Base-by-base conservation (phyloP, 2,888 invertebrate species). In the Phaonia tiefii region DNA sequence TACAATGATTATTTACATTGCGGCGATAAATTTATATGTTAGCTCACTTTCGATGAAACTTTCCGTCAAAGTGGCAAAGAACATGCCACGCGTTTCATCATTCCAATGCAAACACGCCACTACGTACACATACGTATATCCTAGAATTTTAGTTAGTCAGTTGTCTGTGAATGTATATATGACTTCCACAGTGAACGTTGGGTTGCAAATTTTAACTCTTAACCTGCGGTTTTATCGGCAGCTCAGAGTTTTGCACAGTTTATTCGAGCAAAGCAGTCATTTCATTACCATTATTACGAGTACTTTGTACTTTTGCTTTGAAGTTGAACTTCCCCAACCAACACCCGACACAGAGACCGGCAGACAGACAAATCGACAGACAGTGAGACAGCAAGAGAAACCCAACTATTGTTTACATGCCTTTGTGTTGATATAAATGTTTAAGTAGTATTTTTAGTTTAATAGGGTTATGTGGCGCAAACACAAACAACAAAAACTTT, bases 361-460 rank as follows among this genome's bases (percentile, higher is more conserved):
- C 31, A 31, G 8, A 31, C 31, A 8, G 31, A 31, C 31, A 31
- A 31, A 31, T 3, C 4, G 8, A 31, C 31, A 8, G 31, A 3
- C 31, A 31, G 31, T 5, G 31, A 31, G 31, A 31, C 31, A 31
- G 31, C 31, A 3, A 56, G 13, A 56, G n/a, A 22, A 26, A n/a
- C 22, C 10, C n/a, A 56, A n/a, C 26, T 13, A 26, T 56, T 56
- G 56, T 31, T 25, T 54, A 8, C 25, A 25, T 20, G 54, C 11
- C 25, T 20, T 20, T 54, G 54, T 54, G 25, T 54, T 22, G 25
- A 20, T 54, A 22, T 54, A 22, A 26, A 26, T 26, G 56, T 56
- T 56, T 56, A 56, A 56, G 56, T 56, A 56, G 56, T 56, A 56
- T n/a, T 56, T 56, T 56, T 56, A 56, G 10, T 56, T 56, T 56